These are phyloP conservation scores for Drosophila setosimentum DNA, from an alignment of 2,888 invertebrate species.

Conservation along the genomic window DNA sequence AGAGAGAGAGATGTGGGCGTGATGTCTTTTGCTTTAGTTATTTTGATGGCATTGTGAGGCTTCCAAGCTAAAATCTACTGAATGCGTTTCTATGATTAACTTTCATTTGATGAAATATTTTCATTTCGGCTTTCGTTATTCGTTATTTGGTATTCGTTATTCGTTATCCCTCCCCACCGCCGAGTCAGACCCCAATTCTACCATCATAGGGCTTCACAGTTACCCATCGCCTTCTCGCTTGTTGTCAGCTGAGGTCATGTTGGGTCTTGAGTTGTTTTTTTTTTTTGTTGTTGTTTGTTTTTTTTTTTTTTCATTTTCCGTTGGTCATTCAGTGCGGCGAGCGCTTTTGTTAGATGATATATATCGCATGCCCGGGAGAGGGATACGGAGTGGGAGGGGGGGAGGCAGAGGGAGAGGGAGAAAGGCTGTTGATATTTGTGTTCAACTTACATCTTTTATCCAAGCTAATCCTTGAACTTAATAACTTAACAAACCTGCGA, in stretches of 20 bases:
- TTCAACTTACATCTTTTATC: slow-evolving; percentile 18
- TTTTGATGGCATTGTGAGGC: slow-evolving; percentile 62
- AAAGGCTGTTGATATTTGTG: slow-evolving; percentile 22
- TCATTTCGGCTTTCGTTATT: slow-evolving; percentile 57
- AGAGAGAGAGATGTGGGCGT: slow-evolving; percentile 40
- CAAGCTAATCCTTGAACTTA: slow-evolving; percentile 24
- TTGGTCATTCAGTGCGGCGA: slow-evolving; percentile 7
- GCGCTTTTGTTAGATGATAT: slow-evolving; percentile 11
- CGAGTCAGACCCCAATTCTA: neutral
- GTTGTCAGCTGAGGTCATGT: slow-evolving; percentile 55
- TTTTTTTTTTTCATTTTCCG: slow-evolving; percentile 20
- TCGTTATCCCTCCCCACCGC: neutral
- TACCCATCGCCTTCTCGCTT: slow-evolving; percentile 21
- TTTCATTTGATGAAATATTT: slow-evolving; percentile 74
- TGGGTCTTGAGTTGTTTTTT: slow-evolving; percentile 19
- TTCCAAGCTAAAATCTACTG: slow-evolving; percentile 65
- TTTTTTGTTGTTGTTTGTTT: slow-evolving; percentile 15
- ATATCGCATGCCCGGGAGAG: neutral
- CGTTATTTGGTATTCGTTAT: slow-evolving; percentile 35
- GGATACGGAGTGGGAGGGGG: too few species aligned
- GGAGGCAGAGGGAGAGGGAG: neutral
- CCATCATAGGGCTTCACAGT: slow-evolving; percentile 44
- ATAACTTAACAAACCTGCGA: slow-evolving; percentile 1
- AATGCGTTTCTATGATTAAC: slow-evolving; percentile 71
- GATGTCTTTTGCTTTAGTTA: slow-evolving; percentile 55